Conservation (phyloP, 2,797 vertebrate genomes). For the Peromyscus attwateri region DNA sequence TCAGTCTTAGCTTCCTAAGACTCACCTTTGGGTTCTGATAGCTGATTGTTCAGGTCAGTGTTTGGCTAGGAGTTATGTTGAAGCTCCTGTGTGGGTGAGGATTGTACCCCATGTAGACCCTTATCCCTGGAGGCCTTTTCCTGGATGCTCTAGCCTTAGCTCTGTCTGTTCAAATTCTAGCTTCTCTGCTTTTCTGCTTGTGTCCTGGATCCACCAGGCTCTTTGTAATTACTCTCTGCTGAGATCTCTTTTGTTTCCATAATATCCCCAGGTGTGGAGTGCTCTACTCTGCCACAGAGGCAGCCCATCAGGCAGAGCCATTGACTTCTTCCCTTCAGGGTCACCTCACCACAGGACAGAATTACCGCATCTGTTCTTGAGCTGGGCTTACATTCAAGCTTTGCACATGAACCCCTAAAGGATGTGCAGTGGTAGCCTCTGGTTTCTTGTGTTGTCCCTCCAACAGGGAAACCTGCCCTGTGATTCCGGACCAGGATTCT, state of each 20-base stretch:
- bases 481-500: not conserved
- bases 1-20: constrained; percentile 13
- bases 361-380: not conserved
- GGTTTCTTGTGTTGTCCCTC: not conserved
- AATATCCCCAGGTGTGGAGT: not conserved
- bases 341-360: not conserved
- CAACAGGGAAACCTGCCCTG: not conserved
- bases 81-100: not conserved
- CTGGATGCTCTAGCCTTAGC: not conserved
- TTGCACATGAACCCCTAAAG: not conserved
- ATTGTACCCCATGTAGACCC: not conserved
- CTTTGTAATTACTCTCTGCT: not conserved
- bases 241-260: not conserved
- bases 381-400: not conserved
- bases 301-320: not conserved
- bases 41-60: not conserved
- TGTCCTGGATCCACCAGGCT: not conserved
- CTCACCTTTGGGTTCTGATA: not conserved
- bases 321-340: not conserved
- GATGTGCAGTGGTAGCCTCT: not conserved
- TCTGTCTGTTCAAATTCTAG: not conserved
- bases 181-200: not conserved
- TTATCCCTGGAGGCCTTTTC: not conserved
- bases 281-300: not conserved
- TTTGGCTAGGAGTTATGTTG: not conserved